Percentiles rank a stretch among this genome's conserved stretches.
phyloP scores from a whole-genome alignment of 2,888 invertebrate species.

The Phytoseiulus persimilis region DNA sequence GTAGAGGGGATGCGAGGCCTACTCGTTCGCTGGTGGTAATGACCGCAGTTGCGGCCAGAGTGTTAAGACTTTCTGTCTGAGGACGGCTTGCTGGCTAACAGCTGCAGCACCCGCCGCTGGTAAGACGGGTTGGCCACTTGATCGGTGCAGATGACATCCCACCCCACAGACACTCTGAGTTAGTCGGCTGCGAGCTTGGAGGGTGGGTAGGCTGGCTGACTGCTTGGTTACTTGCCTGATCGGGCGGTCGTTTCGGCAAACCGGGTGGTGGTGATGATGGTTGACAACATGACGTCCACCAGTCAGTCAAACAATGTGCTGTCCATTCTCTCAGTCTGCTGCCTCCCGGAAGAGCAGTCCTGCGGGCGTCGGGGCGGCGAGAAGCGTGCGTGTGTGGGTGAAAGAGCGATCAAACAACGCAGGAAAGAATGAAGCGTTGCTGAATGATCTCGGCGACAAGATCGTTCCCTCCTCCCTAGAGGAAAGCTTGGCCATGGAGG shows the following conservation, averaged over 20 bases:
- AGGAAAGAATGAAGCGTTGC: neutral
- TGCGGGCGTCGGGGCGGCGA: neutral
- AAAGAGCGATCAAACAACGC: neutral
- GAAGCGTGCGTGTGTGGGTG: neutral
- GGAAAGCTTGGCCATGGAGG: too few relatives aligned
- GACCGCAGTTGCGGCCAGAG: neutral
- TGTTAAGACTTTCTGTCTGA: neutral
- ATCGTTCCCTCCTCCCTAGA: neutral
- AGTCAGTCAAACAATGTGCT: constrained; percentile 5
- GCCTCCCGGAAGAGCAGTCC: neutral
- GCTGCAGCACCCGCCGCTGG: neutral
- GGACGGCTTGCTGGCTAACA: neutral
- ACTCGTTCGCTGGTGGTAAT: neutral
- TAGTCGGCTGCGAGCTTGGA: neutral
- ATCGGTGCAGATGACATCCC: neutral
- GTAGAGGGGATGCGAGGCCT: neutral
- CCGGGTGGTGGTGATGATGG: neutral
- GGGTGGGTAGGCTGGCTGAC: neutral
- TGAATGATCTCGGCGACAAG: neutral
- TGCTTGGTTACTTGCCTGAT: neutral
- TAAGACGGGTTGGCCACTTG: neutral
- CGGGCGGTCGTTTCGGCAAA: neutral
- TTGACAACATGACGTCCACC: neutral
- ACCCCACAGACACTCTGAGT: neutral
- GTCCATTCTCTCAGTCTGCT: neutral